These are phyloP conservation scores for Sycon ciliatum DNA, from an alignment of 37 sponge, comb jelly and placozoan genomes.

Conservation along the genomic window DNA sequence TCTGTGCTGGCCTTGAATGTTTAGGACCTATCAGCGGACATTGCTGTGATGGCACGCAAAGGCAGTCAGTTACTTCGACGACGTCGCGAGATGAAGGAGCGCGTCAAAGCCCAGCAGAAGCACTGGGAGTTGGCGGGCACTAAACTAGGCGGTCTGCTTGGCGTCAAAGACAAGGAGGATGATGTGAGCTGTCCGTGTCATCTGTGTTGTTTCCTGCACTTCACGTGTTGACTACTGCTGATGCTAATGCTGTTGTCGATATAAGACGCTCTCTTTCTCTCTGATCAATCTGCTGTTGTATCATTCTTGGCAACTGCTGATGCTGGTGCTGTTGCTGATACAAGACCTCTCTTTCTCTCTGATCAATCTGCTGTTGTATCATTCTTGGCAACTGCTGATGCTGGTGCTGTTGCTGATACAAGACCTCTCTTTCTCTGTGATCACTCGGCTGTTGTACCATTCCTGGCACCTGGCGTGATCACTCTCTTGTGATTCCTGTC, in stretches of 20 bases:
- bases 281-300: too few species aligned
- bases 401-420: too few species aligned
- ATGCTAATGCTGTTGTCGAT: background rate
- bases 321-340: too few species aligned
- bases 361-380: too few species aligned
- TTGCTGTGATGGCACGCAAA: slow-evolving; percentile 85
- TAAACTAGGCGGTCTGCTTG: slow-evolving; percentile 81
- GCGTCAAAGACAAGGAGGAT: slow-evolving; percentile 79
- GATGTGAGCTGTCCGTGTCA: slow-evolving; percentile 20
- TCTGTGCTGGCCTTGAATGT: too few species aligned
- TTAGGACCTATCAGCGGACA: slow-evolving; percentile 92
- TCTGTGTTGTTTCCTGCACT: background rate
- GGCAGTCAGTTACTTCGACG: slow-evolving; percentile 79
- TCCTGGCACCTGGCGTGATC: too few species aligned
- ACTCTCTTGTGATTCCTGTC: too few species aligned
- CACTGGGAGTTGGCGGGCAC: slow-evolving; percentile 96
- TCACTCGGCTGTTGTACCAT: too few species aligned
- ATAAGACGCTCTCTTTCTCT: background rate
- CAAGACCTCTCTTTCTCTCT: too few species aligned
- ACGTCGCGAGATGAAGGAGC: slow-evolving; percentile 88
- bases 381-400: too few species aligned
- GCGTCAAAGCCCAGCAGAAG: slow-evolving; percentile 93
- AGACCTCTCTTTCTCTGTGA: too few species aligned
- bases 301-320: too few species aligned
- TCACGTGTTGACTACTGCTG: background rate